Base-by-base conservation (phyloP, 1,140 invertebrate species). In the Venustaconcha ellipsiformis region DNA sequence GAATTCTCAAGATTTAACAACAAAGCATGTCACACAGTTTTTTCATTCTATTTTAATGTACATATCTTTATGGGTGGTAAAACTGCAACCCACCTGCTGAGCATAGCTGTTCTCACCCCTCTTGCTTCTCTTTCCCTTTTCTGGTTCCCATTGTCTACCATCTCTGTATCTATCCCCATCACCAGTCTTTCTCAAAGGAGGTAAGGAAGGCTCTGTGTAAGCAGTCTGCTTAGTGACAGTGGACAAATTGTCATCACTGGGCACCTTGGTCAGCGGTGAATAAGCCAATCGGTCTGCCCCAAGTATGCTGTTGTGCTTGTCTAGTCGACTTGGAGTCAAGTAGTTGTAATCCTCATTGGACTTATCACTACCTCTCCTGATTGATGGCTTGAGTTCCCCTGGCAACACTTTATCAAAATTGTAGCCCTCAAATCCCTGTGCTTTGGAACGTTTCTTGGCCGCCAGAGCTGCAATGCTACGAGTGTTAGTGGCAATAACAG, bases 381-480 rank as follows among this genome's bases (percentile, higher is more conserved):
- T 48, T 48, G 37, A 48, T 48, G 37, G 37, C 37, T 48, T 48
- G 37, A 48, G 37, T 48, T 48, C 37, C 37, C 37, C 37, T 48
- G 37, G 37, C 37, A 48, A 8, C 37, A 48, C 5, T 48, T 11
- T 48, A 8, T 48, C 37, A 48, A 48, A 48, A 48, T 48, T 48
- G 37, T 48, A 48, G 37, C 37, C 37, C 48, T 72, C 30, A n/a
- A 72, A 74, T 58, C 69, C 76, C 58, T 84, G 80, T 14, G 76
- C 83, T 66, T 83, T 79, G 30, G 76, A 80, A n/a, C 83, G 77
- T 69, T 88, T 88, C 63, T 78, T 83, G 2, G 88, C 88, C 30
- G 88, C 88, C 68, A 88, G 78, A 14, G 87, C 87, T n/a, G 86
- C 86, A 58, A 89, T 89, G 78, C 78, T 87, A 30, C 88, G 80